Conservation (phyloP, 2,113 vertebrate genomes). For the Thermophis baileyi region DNA sequence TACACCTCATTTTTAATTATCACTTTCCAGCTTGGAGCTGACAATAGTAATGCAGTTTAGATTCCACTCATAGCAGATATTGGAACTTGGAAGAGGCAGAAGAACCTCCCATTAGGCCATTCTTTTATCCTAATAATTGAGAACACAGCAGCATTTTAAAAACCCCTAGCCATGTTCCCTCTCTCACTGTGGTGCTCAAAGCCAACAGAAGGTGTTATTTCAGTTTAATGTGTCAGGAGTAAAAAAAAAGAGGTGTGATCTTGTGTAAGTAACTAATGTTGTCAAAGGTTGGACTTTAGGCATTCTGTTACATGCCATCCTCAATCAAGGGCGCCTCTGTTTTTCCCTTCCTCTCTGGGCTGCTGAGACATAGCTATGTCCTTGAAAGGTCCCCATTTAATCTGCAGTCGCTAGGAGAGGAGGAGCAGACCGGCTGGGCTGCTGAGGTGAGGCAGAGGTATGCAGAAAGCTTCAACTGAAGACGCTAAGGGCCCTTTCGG, state of each 20-base stretch:
- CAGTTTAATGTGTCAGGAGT: neutral
- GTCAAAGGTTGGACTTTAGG: neutral
- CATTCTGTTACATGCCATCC: neutral
- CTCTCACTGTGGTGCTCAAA: neutral
- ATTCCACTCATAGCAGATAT: neutral
- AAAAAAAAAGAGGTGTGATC: neutral
- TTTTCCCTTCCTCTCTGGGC: neutral
- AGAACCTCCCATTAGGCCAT: neutral
- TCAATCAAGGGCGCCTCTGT: constrained; percentile 11
- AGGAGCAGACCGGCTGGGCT: neutral
- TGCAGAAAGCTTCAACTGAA: too few relatives aligned
- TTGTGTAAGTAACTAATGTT: neutral
- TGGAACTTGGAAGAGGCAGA: neutral
- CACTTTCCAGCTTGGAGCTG: neutral
- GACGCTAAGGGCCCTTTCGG: neutral
- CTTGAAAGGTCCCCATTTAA: neutral
- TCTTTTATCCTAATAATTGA: neutral
- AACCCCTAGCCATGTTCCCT: neutral
- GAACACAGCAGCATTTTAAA: neutral
- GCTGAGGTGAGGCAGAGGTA: too few relatives aligned
- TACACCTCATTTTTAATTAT: neutral
- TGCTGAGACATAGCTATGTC: neutral
- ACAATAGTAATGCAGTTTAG: neutral
- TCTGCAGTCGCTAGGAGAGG: neutral
- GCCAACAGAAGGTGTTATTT: neutral